Evolutionary conservation across 2,113 vertebrate genomes (phyloP).

Genomic region (Talpa occidentalis): DNA sequence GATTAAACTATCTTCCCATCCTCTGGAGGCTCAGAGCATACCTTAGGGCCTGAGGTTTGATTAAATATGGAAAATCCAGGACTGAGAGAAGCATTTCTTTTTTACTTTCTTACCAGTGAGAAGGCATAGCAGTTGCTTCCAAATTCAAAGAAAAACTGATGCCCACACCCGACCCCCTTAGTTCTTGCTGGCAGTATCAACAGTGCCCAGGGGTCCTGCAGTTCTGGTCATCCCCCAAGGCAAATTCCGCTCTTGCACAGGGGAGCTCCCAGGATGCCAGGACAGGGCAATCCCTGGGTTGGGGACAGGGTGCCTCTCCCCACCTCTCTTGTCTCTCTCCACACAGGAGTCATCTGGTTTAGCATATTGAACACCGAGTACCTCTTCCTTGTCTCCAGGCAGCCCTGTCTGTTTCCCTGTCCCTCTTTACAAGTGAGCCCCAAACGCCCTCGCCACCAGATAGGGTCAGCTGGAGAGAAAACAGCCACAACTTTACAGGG

Average conservation of each 20-base stretch:
- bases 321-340: accelerated
- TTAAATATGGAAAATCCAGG: background rate
- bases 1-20: background rate
- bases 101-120: background rate
- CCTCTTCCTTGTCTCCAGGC: background rate
- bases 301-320: background rate
- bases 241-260: background rate
- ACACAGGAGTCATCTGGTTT: background rate
- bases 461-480: background rate
- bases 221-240: background rate
- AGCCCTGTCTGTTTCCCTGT: background rate
- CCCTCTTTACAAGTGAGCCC: background rate
- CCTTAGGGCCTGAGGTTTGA: background rate
- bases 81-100: background rate
- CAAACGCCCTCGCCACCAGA: accelerated
- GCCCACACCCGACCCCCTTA: background rate
- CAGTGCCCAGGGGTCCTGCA: background rate
- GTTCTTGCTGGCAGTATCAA: background rate
- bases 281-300: background rate
- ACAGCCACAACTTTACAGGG: accelerated
- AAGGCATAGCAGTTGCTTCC: background rate
- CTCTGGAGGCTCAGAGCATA: background rate
- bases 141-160: background rate
- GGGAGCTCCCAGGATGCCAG: too few relatives aligned
- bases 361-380: background rate